Evolutionary conservation across 2,888 invertebrate genomes (phyloP).

Genomic region (Caenorhabditis macrosperma): DNA sequence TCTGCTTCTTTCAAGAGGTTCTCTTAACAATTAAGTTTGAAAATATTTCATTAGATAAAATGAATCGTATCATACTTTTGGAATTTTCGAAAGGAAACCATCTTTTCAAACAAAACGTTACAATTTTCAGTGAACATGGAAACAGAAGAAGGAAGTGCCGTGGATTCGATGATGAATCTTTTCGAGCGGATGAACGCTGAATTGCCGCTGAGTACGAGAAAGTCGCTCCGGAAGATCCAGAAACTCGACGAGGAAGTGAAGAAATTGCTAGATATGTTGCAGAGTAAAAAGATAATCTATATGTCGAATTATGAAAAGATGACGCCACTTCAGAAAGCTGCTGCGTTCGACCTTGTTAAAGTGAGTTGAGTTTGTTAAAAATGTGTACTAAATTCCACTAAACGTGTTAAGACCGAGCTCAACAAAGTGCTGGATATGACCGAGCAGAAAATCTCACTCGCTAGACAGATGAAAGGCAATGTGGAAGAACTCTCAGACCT

Average conservation of each 20-base stretch:
- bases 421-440: neutral
- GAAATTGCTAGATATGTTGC: neutral
- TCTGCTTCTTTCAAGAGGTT: too few relatives aligned
- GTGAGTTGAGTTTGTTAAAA: neutral
- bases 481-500: too few relatives aligned
- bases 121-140: neutral
- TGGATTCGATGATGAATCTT: neutral
- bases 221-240: neutral
- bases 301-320: slow-evolving; percentile 19
- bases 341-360: neutral
- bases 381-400: neutral
- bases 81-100: too few relatives aligned
- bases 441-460: neutral
- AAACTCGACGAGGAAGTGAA: neutral
- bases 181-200: neutral
- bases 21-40: too few relatives aligned
- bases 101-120: too few relatives aligned
- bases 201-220: neutral
- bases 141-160: neutral
- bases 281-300: slow-evolving; percentile 1
- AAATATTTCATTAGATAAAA: too few relatives aligned
- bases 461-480: neutral
- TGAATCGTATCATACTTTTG: too few relatives aligned
- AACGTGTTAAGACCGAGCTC: neutral
- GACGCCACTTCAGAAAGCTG: neutral